These are phyloP conservation scores for Carabus problematicus DNA, from an alignment of 2,888 invertebrate genomes.

Conservation along the genomic window DNA sequence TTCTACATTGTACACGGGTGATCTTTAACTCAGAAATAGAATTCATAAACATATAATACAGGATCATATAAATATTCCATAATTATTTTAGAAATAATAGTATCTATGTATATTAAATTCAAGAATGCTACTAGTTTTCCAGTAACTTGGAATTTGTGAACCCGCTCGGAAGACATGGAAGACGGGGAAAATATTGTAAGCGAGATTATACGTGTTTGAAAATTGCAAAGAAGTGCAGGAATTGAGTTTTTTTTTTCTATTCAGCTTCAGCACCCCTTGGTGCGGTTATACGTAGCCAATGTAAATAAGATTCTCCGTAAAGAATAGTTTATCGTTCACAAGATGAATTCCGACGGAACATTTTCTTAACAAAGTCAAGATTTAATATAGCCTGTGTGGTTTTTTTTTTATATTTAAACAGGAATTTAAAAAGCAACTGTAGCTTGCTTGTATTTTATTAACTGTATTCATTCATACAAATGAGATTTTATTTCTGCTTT, in stretches of 20 bases:
- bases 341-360: conserved; percentile 25
- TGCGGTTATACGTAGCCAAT: conserved; percentile 11
- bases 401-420: too few species aligned
- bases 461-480: too few species aligned
- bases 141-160: conserved; percentile 48
- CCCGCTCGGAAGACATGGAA: conserved; percentile 44
- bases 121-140: conserved; percentile 13
- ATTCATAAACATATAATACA: not conserved
- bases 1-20: conserved; percentile 8
- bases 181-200: conserved; percentile 44
- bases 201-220: conserved; percentile 46
- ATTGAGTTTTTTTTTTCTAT: conserved; percentile 34
- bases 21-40: not conserved
- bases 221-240: conserved; percentile 41
- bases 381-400: not conserved
- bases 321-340: conserved; percentile 33
- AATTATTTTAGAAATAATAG: too few species aligned
- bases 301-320: conserved; percentile 40
- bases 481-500: too few species aligned
- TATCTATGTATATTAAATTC: conserved; percentile 8
- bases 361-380: not conserved
- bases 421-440: too few species aligned
- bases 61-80: conserved; percentile 9
- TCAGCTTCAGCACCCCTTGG: not conserved
- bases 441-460: too few species aligned